Evolutionary conservation across 2,888 invertebrate species (phyloP).

Genomic region (Cheiracanthium punctorium): DNA sequence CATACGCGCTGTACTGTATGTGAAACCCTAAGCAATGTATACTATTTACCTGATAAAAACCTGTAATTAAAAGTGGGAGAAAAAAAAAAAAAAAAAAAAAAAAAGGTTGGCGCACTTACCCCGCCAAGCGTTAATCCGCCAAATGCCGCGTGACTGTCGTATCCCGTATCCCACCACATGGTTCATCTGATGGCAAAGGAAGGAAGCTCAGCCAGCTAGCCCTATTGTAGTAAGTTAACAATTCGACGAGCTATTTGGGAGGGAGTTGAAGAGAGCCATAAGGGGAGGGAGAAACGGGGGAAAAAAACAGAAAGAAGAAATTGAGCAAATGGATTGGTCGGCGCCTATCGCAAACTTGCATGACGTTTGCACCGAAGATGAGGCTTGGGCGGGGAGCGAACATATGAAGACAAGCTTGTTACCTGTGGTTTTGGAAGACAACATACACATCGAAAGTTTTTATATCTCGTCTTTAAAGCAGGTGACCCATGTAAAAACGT

Average conservation of each 20-base stretch:
- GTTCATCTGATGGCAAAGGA: conserved; percentile 21
- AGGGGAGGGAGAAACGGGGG: background rate
- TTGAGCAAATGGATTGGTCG: conserved; percentile 29
- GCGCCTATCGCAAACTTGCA: conserved; percentile 29
- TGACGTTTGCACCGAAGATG: too few relatives aligned
- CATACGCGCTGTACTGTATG: too few relatives aligned
- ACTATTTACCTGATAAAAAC: too few relatives aligned
- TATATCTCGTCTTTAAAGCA: background rate
- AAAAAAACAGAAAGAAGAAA: conserved; percentile 1
- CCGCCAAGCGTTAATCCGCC: background rate
- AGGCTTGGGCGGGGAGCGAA: background rate
- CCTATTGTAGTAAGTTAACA: conserved; percentile 29
- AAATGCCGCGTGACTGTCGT: background rate
- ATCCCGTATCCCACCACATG: conserved; percentile 21
- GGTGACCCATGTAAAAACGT: background rate
- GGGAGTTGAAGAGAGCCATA: background rate
- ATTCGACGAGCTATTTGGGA: conserved; percentile 6
- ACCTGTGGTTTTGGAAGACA: background rate
- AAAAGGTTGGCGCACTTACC: background rate
- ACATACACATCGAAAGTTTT: background rate
- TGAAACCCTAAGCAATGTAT: too few relatives aligned
- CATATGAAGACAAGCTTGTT: background rate
- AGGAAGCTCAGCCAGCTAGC: background rate
- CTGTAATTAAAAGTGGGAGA: too few relatives aligned
- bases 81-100: background rate